phyloP scores from a whole-genome alignment of 2,113 vertebrate genomes.

The Tamias sibiricus region DNA sequence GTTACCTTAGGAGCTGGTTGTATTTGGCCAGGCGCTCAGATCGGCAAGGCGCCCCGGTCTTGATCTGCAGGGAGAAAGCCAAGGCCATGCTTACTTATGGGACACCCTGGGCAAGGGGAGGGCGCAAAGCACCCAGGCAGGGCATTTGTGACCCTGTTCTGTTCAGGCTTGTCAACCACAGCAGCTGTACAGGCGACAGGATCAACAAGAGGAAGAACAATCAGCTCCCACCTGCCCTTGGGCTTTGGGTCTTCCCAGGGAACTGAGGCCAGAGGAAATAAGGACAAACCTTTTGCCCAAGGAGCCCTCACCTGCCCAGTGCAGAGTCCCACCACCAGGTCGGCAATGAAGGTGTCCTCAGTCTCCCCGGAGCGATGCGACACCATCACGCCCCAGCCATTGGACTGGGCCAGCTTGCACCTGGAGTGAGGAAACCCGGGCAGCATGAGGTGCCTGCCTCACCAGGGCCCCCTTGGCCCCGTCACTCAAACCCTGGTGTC shows the following conservation, averaged over 20 bases:
- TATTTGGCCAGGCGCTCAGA: conserved; percentile 99
- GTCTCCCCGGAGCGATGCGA: conserved; percentile 98
- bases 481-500: background rate
- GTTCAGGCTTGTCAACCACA: background rate
- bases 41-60: conserved; percentile 97
- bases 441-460: fast-evolving
- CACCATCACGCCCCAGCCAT: conserved; percentile 98
- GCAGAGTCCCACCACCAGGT: conserved; percentile 97
- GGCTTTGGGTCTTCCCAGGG: background rate
- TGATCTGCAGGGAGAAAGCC: conserved; percentile 90
- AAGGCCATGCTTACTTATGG: fast-evolving
- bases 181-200: background rate
- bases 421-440: conserved; percentile 78
- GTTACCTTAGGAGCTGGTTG: conserved; percentile 97
- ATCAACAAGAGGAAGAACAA: too few species aligned
- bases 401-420: conserved; percentile 96
- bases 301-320: conserved; percentile 91
- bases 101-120: background rate
- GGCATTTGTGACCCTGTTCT: too few species aligned
- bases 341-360: conserved; percentile 97
- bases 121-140: too few species aligned
- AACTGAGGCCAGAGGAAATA: too few species aligned
- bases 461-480: too few species aligned
- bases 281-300: background rate
- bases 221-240: fast-evolving